phyloP scores from a whole-genome alignment of 2,888 invertebrate species.

The Frankliniella fusca region DNA sequence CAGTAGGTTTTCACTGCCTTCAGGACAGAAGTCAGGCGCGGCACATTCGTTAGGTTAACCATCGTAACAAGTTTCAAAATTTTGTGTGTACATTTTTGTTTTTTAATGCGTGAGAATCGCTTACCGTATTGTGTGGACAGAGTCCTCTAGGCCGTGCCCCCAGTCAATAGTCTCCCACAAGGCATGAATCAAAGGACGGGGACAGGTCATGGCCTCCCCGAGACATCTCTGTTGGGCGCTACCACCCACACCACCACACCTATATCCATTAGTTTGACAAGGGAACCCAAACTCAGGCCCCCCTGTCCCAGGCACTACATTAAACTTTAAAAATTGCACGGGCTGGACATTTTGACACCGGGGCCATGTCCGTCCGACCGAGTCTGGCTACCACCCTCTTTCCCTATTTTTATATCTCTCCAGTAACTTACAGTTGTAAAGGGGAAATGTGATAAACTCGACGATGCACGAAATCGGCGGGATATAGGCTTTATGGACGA shows the following conservation, averaged over 20 bases:
- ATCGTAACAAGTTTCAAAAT: too few species aligned
- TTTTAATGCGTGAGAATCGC: not conserved
- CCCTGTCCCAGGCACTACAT: not conserved
- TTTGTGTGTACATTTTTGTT: too few species aligned
- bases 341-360: slow-evolving; percentile 10
- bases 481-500: too few species aligned
- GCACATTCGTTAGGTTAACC: too few species aligned
- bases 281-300: not conserved
- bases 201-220: not conserved
- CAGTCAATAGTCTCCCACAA: slow-evolving; percentile 1
- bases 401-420: not conserved
- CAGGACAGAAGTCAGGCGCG: too few species aligned
- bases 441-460: not conserved
- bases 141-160: not conserved
- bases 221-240: slow-evolving; percentile 13
- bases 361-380: not conserved
- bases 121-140: not conserved
- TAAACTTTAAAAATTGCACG: slow-evolving; percentile 16
- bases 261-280: slow-evolving; percentile 23
- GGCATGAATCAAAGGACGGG: slow-evolving; percentile 7
- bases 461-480: too few species aligned
- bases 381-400: not conserved
- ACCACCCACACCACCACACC: not conserved
- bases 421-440: too few species aligned
- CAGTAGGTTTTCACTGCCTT: too few species aligned